Evolutionary conservation across 2,888 invertebrate species (phyloP).

Genomic region (Drosophila cyrtoloma): DNA sequence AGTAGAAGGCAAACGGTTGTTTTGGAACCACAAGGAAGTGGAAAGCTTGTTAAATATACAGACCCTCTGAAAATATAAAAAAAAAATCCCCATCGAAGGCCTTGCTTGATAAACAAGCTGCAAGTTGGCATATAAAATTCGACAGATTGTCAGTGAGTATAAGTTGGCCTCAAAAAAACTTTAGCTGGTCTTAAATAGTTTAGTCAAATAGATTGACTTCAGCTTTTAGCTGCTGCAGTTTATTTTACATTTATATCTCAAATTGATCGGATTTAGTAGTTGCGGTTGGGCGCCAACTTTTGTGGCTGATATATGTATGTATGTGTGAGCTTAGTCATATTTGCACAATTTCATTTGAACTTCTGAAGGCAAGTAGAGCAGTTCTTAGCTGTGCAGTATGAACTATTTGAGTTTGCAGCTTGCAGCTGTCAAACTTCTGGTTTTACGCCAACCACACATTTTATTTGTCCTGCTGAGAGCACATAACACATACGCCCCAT

Average conservation of each 20-base stretch:
- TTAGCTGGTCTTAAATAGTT: not conserved
- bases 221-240: not conserved
- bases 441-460: not conserved
- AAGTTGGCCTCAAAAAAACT: not conserved
- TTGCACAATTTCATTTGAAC: not conserved
- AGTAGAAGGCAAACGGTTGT: not conserved
- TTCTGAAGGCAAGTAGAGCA: constrained; percentile 19
- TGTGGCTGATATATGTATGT: not conserved
- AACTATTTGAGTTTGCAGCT: constrained; percentile 19
- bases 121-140: not conserved
- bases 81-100: not conserved
- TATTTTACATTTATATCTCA: not conserved
- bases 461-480: constrained; percentile 24
- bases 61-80: not conserved
- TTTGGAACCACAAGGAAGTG: not conserved
- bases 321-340: not conserved
- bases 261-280: not conserved
- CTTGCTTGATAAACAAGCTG: not conserved
- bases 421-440: constrained; percentile 21
- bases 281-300: not conserved
- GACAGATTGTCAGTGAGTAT: not conserved
- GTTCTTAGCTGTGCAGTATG: constrained; percentile 8
- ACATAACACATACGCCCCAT: constrained; percentile 32
- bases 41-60: not conserved
- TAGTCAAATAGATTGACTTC: not conserved